Base-by-base conservation (phyloP, 2,888 invertebrate genomes). In the Masnerella sp. region DNA sequence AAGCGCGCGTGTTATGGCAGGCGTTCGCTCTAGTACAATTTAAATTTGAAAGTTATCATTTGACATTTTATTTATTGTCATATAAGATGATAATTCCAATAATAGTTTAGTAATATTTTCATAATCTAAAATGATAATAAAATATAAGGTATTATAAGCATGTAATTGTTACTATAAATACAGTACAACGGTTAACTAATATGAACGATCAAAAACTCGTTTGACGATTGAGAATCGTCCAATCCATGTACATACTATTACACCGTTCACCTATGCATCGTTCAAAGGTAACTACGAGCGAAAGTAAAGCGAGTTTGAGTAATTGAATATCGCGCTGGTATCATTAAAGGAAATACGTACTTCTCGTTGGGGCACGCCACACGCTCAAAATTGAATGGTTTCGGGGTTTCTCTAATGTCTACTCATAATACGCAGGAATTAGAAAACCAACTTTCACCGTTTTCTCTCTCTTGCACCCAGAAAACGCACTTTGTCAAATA, bases 271-370 rank as follows among this genome's bases (percentile, higher is more conserved):
- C 49, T 11, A 47, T 5, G 36, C n/a, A 7, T 5, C 49, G 40
- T 52, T 68, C 52, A 59, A 68, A 68, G 59, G 59, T 40, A 68
- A 58, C 32, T 58, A 34, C 58, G 12, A 61, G 69, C 69, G 54
- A 69, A 69, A 69, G 69, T 69, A 61, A 69, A 68, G 18, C 40
- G 54, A 40, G 61, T 61, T 45, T 61, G 69, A 59, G 54, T 62
- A 69, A 62, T 62, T 69, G 59, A 69, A 54, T 52, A 61, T 61
- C 58, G 25, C 67, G 25, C 38, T 54, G 15, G 34, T 69, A 61
- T 69, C 68, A 69, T 69, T 69, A 69, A 62, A 47, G 61, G 54
- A 69, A 54, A 52, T 54, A 28, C 17, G 45, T 51, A 61, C 8
- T 43, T 34, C 42, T 25, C 28, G 30, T 15, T 34, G 54, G 51